Evolutionary conservation across 1,140 invertebrate genomes (phyloP), one percentile per base, ranked within the genome.

Genomic region (Trichonephila clavipes): DNA sequence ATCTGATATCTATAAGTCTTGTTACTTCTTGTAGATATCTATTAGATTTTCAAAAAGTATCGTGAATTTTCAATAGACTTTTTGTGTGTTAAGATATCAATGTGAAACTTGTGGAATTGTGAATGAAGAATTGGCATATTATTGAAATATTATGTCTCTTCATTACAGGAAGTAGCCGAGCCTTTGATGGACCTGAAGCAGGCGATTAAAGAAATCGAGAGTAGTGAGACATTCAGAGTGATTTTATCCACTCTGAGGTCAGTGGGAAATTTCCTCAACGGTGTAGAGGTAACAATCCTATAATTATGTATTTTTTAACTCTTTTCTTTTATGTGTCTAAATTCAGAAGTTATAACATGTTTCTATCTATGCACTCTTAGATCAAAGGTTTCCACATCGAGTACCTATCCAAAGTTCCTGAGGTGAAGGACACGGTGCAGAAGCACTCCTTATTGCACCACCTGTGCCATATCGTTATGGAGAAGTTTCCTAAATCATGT

Each of bases 341-440:
- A 40, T 51, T 51, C 10, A 69, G 3, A 0, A 3, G 7, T 6
- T 6, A 7, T 69, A 7, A 19, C 66, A 24, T 69, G 8, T 51
- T 51, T 51, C 51, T 51, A 51, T 12, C 51, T 1, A 51, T 69
- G 64, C 0, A 28, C 28, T 69, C n/a, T 95, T 97, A 99, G 95
- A 97, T 98, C 19, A 99, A 99, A 96, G 99, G 99, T 51, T 99
- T 99, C 96, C 98, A 99, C 96, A 97, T 99, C 94, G 99, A 99
- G 95, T 99, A 99, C 96, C 96, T 99, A 94, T 97, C 98, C 81
- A 99, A 99, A 97, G 98, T 99, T 95, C 98, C 99, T 95, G 99
- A 99, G 97, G 99, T 99, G 2, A 99, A 99, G 96, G 99, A 99
- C 96, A 99, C 99, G 0, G 98, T 99, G 51, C 98, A 99, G 96